A percentile compares a stretch with the other conserved stretches of the same genome.
Evolutionary conservation across 2,113 vertebrate genomes (phyloP).

Genomic region (Camelus bactrianus): DNA sequence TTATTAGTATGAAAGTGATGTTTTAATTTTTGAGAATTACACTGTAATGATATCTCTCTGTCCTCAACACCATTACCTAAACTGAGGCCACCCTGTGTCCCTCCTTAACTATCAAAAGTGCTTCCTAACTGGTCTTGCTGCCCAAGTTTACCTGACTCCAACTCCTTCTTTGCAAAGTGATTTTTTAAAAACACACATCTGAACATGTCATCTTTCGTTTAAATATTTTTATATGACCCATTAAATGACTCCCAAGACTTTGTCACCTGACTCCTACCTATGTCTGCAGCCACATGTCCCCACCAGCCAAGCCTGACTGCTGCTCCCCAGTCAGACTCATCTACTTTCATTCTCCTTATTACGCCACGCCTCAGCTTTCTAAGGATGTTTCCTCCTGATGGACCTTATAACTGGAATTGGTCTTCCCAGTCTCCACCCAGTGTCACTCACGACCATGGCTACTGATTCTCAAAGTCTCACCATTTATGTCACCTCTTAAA

Average conservation of each 20-base stretch:
- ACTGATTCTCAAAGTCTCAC: neutral
- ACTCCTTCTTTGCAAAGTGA: neutral
- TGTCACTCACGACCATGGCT: neutral
- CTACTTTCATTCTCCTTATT: neutral
- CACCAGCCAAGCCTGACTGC: neutral
- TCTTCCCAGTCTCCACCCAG: neutral
- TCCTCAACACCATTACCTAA: neutral
- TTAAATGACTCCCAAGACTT: neutral
- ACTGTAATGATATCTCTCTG: neutral
- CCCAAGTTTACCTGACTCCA: neutral
- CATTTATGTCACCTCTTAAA: neutral
- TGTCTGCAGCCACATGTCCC: neutral
- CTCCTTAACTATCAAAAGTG: neutral
- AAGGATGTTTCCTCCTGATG: neutral
- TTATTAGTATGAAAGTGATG: neutral
- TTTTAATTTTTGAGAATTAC: neutral
- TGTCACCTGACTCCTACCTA: neutral
- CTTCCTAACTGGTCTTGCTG: neutral
- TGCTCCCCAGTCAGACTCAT: neutral
- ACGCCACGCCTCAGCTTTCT: neutral
- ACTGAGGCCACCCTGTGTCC: neutral
- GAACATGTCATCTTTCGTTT: neutral
- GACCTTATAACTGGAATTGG: neutral
- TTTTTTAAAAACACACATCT: neutral
- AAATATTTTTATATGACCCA: neutral